These are phyloP conservation scores for Apodemia hepburni DNA, from an alignment of 2,888 invertebrate genomes.

Conservation along the genomic window DNA sequence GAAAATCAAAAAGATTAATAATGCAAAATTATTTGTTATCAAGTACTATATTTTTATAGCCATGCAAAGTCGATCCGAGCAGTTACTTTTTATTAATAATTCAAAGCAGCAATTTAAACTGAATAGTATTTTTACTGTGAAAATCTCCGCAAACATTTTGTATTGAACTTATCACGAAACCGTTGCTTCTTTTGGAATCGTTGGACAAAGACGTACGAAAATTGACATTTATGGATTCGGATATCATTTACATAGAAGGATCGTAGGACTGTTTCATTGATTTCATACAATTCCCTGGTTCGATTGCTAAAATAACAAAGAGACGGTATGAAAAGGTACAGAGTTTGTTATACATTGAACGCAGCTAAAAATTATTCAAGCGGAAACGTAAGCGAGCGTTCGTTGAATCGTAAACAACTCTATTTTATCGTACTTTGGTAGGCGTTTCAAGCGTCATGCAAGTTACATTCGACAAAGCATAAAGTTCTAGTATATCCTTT, in stretches of 20 bases:
- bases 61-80: no score
- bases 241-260: background rate
- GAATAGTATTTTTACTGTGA: background rate
- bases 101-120: no score
- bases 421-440: conserved; percentile 22
- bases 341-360: conserved; percentile 21
- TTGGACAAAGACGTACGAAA: background rate
- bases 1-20: no score
- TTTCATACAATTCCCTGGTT: conserved; percentile 11
- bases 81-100: no score
- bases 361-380: conserved; percentile 18
- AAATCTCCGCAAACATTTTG: background rate
- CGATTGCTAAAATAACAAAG: conserved; percentile 18
- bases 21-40: no score
- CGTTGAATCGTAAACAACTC: conserved; percentile 22
- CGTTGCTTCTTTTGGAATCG: background rate
- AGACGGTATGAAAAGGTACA: conserved; percentile 20
- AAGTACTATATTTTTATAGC: no score
- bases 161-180: background rate
- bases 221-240: conserved; percentile 9
- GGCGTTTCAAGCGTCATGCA: conserved; percentile 15
- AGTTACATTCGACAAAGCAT: conserved; percentile 16
- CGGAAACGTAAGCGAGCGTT: conserved; percentile 22
- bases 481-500: conserved; percentile 5
- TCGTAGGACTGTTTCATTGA: conserved; percentile 1